A percentile compares a stretch with the other conserved stretches of the same genome.
Conservation (phyloP, 2,113 vertebrate species). For the Bagarius yarrelli region DNA sequence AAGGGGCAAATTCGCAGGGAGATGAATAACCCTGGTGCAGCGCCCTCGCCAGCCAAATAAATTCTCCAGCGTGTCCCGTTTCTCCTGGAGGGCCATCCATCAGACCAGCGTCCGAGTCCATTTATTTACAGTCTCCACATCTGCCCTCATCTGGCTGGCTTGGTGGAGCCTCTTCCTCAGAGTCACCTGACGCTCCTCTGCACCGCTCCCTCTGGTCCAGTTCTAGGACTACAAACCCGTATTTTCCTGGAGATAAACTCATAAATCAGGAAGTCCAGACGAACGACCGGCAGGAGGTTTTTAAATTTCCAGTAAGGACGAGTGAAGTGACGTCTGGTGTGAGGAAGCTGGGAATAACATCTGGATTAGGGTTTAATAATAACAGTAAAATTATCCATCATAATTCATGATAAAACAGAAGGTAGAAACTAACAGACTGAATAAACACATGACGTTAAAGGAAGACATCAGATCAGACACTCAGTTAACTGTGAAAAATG, state of each 20-base stretch:
- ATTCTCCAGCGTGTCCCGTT: conserved; percentile 64
- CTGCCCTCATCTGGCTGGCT: conserved; percentile 52
- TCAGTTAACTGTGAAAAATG: too few species aligned
- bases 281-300: not conserved
- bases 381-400: too few species aligned
- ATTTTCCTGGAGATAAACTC: not conserved
- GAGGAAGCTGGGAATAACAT: not conserved
- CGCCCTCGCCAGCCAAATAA: conserved; percentile 65
- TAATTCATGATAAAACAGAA: too few species aligned
- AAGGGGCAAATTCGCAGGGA: conserved; percentile 63
- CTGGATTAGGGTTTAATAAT: not conserved
- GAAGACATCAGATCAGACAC: too few species aligned
- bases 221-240: conserved; percentile 4
- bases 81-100: conserved; percentile 69
- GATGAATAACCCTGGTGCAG: conserved; percentile 66
- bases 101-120: conserved; percentile 67
- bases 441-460: too few species aligned
- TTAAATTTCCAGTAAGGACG: not conserved
- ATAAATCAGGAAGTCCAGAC: not conserved
- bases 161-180: not conserved
- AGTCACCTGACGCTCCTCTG: conserved; percentile 16
- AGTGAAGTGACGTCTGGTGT: not conserved
- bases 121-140: conserved; percentile 62
- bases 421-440: too few species aligned
- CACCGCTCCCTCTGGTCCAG: not conserved